These are phyloP conservation scores for Epinotia brunnichana DNA, from an alignment of 2,888 invertebrate genomes.

Conservation along the genomic window DNA sequence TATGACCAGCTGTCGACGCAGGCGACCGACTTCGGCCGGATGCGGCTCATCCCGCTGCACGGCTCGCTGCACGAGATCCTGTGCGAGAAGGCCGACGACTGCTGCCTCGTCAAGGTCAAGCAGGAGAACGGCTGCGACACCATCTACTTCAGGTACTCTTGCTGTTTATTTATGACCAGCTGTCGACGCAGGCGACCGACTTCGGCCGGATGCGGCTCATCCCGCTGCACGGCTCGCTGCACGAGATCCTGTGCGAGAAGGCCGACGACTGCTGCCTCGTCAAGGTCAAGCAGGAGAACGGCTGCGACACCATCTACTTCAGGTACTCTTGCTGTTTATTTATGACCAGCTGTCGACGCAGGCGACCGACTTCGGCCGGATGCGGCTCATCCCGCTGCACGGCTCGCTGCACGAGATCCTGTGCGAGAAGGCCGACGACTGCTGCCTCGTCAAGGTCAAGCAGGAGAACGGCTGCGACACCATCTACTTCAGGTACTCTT, in stretches of 20 bases:
- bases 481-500: constrained; percentile 62
- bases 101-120: constrained; percentile 77
- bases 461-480: constrained; percentile 78
- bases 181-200: constrained; percentile 77
- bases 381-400: constrained; percentile 75
- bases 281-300: constrained; percentile 76
- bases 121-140: constrained; percentile 78
- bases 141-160: constrained; percentile 62
- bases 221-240: constrained; percentile 75
- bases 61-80: constrained; percentile 78
- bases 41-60: constrained; percentile 75
- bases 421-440: constrained; percentile 77
- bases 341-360: constrained; percentile 43
- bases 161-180: constrained; percentile 70
- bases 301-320: constrained; percentile 75
- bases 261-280: constrained; percentile 79
- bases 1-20: constrained; percentile 43
- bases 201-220: constrained; percentile 75
- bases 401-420: constrained; percentile 78
- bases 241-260: constrained; percentile 78
- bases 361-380: constrained; percentile 75
- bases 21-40: constrained; percentile 75
- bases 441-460: constrained; percentile 77
- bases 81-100: constrained; percentile 77
- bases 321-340: constrained; percentile 44